Evolutionary conservation across 2,888 invertebrate genomes (phyloP).

Genomic region (Ophion ventricosus): DNA sequence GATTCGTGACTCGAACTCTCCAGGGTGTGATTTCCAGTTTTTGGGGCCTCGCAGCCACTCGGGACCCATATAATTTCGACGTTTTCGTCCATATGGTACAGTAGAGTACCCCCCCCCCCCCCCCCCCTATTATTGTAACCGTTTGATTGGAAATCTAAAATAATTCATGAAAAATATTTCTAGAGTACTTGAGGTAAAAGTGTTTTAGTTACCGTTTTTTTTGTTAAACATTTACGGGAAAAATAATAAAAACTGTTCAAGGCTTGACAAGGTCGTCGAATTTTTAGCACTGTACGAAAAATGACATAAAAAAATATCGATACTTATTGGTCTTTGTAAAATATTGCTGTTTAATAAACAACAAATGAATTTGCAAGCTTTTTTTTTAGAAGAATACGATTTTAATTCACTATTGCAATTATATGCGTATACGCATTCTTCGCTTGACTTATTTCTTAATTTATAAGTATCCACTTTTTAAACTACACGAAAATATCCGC

Average conservation of each 20-base stretch:
- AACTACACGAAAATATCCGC: not conserved
- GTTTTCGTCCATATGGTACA: too few relatives aligned
- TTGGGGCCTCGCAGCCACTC: not conserved
- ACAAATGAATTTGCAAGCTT: not conserved
- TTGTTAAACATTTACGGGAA: too few relatives aligned
- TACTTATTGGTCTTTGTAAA: too few relatives aligned
- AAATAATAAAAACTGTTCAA: too few relatives aligned
- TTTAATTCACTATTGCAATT: too few relatives aligned
- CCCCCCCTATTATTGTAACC: not conserved
- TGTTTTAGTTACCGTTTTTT: not conserved
- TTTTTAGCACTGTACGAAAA: too few relatives aligned
- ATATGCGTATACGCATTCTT: too few relatives aligned
- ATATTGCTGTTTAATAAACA: not conserved
- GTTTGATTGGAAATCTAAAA: not conserved
- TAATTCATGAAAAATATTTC: not conserved
- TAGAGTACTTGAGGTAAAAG: not conserved
- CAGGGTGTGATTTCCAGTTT: not conserved
- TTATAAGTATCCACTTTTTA: not conserved
- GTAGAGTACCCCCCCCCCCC: too few relatives aligned
- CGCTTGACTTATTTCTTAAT: not conserved
- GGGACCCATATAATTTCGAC: too few relatives aligned
- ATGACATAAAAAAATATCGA: too few relatives aligned
- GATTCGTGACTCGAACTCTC: not conserved
- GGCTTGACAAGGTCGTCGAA: too few relatives aligned
- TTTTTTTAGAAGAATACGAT: too few relatives aligned